These are phyloP conservation scores for Fregetta grallaria DNA, from an alignment of 2,113 vertebrate species.

Conservation along the genomic window DNA sequence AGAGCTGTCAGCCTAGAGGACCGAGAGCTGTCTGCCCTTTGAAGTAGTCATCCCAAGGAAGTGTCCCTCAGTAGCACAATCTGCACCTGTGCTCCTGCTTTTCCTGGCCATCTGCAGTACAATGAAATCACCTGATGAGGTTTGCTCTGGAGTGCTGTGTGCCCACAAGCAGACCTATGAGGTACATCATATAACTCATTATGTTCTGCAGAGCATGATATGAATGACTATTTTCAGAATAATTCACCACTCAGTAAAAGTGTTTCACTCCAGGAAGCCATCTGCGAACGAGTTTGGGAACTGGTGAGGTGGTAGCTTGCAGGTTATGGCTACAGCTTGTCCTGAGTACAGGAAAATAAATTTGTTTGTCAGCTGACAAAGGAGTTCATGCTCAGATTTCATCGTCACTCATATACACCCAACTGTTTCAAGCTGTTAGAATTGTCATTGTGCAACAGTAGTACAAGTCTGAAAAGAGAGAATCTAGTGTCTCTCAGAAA, in stretches of 20 bases:
- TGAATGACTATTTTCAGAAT: background rate
- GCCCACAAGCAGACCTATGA: background rate
- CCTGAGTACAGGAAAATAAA: background rate
- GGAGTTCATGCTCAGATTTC: background rate
- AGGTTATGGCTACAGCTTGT: background rate
- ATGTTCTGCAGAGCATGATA: background rate
- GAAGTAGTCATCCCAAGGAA: background rate
- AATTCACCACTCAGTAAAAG: background rate
- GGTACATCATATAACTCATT: background rate
- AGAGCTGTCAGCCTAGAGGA: background rate
- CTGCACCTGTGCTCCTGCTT: background rate
- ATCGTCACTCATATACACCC: too few species aligned
- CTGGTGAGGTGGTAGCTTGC: background rate
- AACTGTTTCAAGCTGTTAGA: background rate
- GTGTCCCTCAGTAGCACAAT: background rate
- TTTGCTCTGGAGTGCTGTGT: background rate
- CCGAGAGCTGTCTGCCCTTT: background rate
- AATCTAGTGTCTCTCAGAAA: background rate
- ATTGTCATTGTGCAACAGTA: background rate
- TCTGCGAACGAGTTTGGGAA: background rate
- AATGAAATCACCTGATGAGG: background rate
- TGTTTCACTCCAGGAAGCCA: background rate
- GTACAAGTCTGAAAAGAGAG: background rate
- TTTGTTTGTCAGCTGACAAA: background rate
- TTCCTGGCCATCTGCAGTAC: background rate